Conservation (phyloP, 2,797 vertebrate genomes). For the Anomalospiza imberbis region DNA sequence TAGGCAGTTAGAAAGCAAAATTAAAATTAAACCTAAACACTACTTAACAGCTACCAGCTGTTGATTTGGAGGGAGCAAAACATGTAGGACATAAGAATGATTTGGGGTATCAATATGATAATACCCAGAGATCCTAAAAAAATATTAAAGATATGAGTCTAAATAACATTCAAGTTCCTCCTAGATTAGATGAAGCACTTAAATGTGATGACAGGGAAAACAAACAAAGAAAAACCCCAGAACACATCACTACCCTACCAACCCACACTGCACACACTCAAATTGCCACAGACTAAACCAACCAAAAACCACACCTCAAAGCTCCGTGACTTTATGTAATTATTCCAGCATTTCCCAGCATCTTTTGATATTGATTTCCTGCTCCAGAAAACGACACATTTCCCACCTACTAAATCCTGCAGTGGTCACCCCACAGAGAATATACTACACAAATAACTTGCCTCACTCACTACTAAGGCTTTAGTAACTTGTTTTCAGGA, state of each 20-base stretch:
- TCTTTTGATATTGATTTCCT: fast-evolving
- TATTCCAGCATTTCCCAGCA: background rate
- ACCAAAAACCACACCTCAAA: fast-evolving
- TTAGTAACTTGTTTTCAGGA: background rate
- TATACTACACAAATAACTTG: fast-evolving
- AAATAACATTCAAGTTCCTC: background rate
- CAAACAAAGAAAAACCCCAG: background rate
- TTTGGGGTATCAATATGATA: background rate
- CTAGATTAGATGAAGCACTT: background rate
- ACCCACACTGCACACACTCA: no score
- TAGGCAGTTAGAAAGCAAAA: background rate
- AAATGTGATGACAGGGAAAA: background rate
- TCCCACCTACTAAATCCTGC: background rate
- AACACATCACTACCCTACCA: background rate
- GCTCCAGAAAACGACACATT: background rate
- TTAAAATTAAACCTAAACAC: background rate
- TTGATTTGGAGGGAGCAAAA: background rate
- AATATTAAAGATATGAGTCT: background rate
- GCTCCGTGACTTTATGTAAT: fast-evolving
- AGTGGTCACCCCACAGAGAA: fast-evolving
- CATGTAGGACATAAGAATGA: fast-evolving
- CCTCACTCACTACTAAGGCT: fast-evolving
- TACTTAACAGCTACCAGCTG: background rate
- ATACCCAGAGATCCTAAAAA: background rate
- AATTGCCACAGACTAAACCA: fast-evolving